Evolutionary conservation across 2,888 invertebrate species (phyloP).

Genomic region (Plemyria rubiginata): DNA sequence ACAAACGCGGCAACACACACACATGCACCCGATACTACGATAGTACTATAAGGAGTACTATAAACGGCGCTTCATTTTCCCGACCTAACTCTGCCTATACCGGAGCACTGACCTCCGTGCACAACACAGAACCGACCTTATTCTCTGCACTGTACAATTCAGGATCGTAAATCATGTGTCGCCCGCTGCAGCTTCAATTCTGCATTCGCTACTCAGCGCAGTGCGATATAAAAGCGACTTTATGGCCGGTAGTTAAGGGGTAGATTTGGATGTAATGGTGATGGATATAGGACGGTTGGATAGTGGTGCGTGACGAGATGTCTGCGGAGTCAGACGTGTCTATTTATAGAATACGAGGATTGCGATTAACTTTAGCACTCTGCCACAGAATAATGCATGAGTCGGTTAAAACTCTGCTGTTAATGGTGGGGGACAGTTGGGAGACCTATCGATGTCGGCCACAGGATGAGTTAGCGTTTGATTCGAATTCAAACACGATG

Average conservation of each 20-base stretch:
- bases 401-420: slow-evolving; percentile 40
- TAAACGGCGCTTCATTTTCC: slow-evolving; percentile 77
- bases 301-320: slow-evolving; percentile 55
- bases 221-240: slow-evolving; percentile 43
- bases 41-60: slow-evolving; percentile 78
- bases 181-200: slow-evolving; percentile 37
- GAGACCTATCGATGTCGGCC: slow-evolving; percentile 48
- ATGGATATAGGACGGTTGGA: slow-evolving; percentile 48
- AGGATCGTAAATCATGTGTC: slow-evolving; percentile 35
- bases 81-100: slow-evolving; percentile 71
- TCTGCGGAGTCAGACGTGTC: slow-evolving; percentile 76
- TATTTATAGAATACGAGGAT: slow-evolving; percentile 73
- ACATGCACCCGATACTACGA: slow-evolving; percentile 64
- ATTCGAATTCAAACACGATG: neutral
- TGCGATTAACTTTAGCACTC: slow-evolving; percentile 66
- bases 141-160: slow-evolving; percentile 34
- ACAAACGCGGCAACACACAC: slow-evolving; percentile 51
- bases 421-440: slow-evolving; percentile 51
- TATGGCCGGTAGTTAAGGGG: slow-evolving; percentile 44
- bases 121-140: slow-evolving; percentile 51
- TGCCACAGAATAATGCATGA: slow-evolving; percentile 27
- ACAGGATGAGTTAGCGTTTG: slow-evolving; percentile 10
- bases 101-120: slow-evolving; percentile 41
- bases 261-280: slow-evolving; percentile 41
- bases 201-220: slow-evolving; percentile 23